A percentile compares a stretch with the other conserved stretches of the same genome.
Evolutionary conservation across 2,797 vertebrate genomes (phyloP).

Genomic region (Odontamblyopus lacepedii): DNA sequence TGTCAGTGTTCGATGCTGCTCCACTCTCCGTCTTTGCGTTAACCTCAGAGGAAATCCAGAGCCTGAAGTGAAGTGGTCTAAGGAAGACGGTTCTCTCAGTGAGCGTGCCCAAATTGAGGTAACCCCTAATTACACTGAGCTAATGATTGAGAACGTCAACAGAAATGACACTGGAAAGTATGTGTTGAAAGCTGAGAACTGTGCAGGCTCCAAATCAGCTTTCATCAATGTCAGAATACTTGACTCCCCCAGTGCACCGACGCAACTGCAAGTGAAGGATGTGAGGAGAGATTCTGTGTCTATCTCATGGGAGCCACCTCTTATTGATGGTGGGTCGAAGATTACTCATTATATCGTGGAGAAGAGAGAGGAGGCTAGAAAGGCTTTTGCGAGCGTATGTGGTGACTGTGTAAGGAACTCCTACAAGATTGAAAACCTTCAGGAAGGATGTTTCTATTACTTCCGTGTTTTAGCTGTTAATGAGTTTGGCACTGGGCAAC

Average conservation of each 20-base stretch:
- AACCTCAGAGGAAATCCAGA: conserved; percentile 92
- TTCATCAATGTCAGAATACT: conserved; percentile 94
- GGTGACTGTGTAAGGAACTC: conserved; percentile 91
- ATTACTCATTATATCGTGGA: conserved; percentile 95
- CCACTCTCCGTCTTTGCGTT: conserved; percentile 89
- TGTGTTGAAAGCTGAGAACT: conserved; percentile 90
- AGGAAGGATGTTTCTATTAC: conserved; percentile 91
- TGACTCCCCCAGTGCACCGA: conserved; percentile 93
- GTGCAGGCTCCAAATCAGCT: conserved; percentile 90
- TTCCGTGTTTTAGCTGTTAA: conserved; percentile 96
- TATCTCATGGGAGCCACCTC: conserved; percentile 91
- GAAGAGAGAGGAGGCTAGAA: conserved; percentile 93
- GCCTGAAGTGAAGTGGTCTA: conserved; percentile 96
- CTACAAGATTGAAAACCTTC: conserved; percentile 88
- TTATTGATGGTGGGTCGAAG: conserved; percentile 95
- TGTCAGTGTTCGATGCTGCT: conserved; percentile 88
- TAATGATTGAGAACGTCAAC: conserved; percentile 94
- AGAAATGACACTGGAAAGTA: conserved; percentile 96
- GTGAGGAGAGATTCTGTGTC: conserved; percentile 90
- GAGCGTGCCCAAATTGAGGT: conserved; percentile 91
- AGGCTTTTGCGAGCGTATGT: conserved; percentile 91
- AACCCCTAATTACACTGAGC: conserved; percentile 87
- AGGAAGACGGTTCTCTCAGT: conserved; percentile 85
- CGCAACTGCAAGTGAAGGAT: conserved; percentile 88
- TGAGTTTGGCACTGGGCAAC: conserved; percentile 90